Evolutionary conservation across 2,797 vertebrate species (phyloP), one percentile per base, ranked within the genome.

Genomic region (Tokudaia muenninki): DNA sequence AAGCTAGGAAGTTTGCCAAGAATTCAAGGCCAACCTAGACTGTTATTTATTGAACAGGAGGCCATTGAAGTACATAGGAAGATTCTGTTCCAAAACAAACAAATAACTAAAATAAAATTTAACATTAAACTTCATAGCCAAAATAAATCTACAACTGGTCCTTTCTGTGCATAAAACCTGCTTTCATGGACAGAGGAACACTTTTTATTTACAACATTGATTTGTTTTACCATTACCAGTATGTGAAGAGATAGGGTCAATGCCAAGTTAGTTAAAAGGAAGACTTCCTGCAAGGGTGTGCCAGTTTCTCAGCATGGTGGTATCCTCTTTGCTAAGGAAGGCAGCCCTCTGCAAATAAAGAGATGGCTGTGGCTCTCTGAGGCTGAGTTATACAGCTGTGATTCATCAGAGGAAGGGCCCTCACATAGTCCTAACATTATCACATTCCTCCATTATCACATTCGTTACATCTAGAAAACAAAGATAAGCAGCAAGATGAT

Each of bases 191-290:
- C 44, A 77, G 1, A 87, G 72, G 84, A 75, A 79, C n/a, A 91
- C 24, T 55, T 67, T 61, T 61, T 90, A 70, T 44, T 52, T 59
- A 77, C 34, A 72, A 13, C 61, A 92, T 78, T 72, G 57, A 92
- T 93, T 92, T 90, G 59, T 41, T 87, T 82, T 84, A 26, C n/a
- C 63, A 26, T 87, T 14, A 34, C 59, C 52, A 67, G 47, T 93
- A 19, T 22, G 16, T 87, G 61, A 63, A 29, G 70, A 80, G 88
- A 55, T 19, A 87, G 44, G 87, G 37, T 59, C 37, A 79, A 3
- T 47, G 57, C 17, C 2, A 0, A 79, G 50, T 19, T 22, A 88
- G 17, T 21, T 65, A 21, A 61, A 41, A 37, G 5, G 3, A 22
- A 79, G 37, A 31, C n/a, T 21, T 90, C 34, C 81, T 65, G 50